A percentile compares a stretch with the other conserved stretches of the same genome.
Evolutionary conservation across 1,140 invertebrate species (phyloP).

Genomic region (Hylyphantes graminicola): DNA sequence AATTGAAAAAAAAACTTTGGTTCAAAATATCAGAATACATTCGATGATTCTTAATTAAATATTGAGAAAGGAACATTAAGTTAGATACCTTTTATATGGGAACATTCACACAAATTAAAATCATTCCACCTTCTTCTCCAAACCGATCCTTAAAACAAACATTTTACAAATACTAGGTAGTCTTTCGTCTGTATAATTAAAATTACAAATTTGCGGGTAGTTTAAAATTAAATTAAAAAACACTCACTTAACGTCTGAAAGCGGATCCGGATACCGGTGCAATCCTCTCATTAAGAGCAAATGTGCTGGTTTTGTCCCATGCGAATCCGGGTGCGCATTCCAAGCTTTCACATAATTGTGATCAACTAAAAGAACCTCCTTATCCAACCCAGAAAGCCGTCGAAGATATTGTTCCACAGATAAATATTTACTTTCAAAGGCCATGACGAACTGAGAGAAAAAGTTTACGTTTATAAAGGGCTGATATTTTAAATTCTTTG

Average conservation of each 20-base stretch:
- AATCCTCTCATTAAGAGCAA: conserved; percentile 69
- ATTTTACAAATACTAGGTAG: not conserved
- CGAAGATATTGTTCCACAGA: conserved; percentile 58
- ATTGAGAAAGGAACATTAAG: too few species aligned
- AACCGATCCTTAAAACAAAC: not conserved
- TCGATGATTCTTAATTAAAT: too few species aligned
- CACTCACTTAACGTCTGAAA: conserved; percentile 37
- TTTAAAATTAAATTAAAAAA: not conserved
- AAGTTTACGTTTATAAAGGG: too few species aligned
- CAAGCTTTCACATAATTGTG: conserved; percentile 79
- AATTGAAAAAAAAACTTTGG: too few species aligned
- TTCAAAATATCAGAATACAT: too few species aligned
- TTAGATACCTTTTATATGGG: too few species aligned
- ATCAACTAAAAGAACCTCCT: conserved; percentile 69
- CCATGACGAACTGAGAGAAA: not conserved
- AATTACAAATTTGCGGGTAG: not conserved
- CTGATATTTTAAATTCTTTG: too few species aligned
- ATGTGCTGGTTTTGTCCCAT: conserved; percentile 73
- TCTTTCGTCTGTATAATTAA: not conserved
- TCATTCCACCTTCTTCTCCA: not conserved
- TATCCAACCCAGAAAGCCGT: conserved; percentile 63
- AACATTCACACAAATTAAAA: too few species aligned
- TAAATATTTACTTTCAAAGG: conserved; percentile 34
- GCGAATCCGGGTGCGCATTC: conserved; percentile 77
- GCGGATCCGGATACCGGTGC: conserved; percentile 61